Evolutionary conservation across 2,797 vertebrate genomes (phyloP), one percentile per base, ranked within the genome.

Genomic region (Sebastes taczanowskii): DNA sequence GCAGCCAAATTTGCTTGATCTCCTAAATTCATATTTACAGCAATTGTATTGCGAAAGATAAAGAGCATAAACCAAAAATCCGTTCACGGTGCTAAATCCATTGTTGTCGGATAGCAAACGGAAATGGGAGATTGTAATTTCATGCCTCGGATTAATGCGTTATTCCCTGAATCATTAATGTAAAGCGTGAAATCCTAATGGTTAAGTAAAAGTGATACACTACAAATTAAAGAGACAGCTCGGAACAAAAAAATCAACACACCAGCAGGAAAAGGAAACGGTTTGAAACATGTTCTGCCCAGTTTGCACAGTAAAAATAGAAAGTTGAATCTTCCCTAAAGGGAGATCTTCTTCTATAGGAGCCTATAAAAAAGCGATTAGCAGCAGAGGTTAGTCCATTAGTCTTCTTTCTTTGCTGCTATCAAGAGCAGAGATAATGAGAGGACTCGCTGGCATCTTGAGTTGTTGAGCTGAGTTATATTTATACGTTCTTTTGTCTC

Each of bases 81-180:
- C 91, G 18, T 91, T 95, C 94, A 91, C 49, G 73, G 78, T 35
- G 83, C 85, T 88, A 89, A 95, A 94, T 92, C 93, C 86, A 91
- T 95, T 94, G 93, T 95, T 92, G 89, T 75, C 68, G 79, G 85
- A 88, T 77, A 30, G 73, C 84, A 84, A 84, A 76, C 76, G 78
- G 81, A 92, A 94, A 92, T 69, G 49, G 86, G 86, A 94, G 92
- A 94, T 92, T 87, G 88, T 87, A 87, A 94, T 96, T 95, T 95
- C 93, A 95, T 93, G 95, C 90, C 74, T 71, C n/a, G 92, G 91
- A 95, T 95, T 96, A 95, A 94, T 94, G 86, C 70, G 81, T 91
- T 93, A 90, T 95, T 94, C 91, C 85, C 90, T 82, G 85, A 84
- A 65, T 78, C 81, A 94, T 94, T 94, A 95, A 95, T 92, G 90